A percentile compares a stretch with the other conserved stretches of the same genome.
phyloP scores from a whole-genome alignment of 2,113 vertebrate species.

The Cebidichthys violaceus region DNA sequence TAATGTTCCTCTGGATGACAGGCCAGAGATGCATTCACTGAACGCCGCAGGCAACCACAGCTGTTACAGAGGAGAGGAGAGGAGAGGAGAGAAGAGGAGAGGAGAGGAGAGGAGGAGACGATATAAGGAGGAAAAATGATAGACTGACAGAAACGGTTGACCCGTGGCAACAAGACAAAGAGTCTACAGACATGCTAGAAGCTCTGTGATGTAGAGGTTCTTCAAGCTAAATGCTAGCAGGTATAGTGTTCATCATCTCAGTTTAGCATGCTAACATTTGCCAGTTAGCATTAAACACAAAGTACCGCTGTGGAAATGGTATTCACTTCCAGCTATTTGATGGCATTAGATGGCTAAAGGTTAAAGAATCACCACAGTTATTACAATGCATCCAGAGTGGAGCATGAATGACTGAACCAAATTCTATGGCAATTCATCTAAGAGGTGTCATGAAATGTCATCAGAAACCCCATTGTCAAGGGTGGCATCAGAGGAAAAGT shows the following conservation, averaged over 20 bases:
- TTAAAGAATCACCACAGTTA: not conserved
- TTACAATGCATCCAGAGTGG: not conserved
- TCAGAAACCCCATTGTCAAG: not conserved
- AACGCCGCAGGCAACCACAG: conserved; percentile 69
- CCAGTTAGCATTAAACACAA: not conserved
- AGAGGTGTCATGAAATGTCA: not conserved
- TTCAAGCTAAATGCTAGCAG: too few species aligned
- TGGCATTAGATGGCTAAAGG: not conserved
- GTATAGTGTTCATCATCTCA: not conserved
- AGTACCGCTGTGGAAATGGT: not conserved
- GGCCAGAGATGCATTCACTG: conserved; percentile 56
- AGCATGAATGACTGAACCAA: not conserved
- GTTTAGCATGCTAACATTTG: not conserved
- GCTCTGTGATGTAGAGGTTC: not conserved
- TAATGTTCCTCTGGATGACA: conserved; percentile 66
- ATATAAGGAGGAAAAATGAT: not conserved
- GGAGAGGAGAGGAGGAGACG: conserved; percentile 18
- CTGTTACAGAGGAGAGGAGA: conserved; percentile 54
- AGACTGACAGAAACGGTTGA: conserved; percentile 15
- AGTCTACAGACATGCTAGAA: not conserved
- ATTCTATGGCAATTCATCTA: not conserved
- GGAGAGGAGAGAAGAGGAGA: conserved; percentile 37
- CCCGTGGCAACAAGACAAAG: not conserved
- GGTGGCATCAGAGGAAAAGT: not conserved
- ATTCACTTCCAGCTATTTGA: not conserved